These are phyloP conservation scores for Vannuccia rotundouncinata DNA, from an alignment of 2,888 invertebrate genomes.

Conservation along the genomic window DNA sequence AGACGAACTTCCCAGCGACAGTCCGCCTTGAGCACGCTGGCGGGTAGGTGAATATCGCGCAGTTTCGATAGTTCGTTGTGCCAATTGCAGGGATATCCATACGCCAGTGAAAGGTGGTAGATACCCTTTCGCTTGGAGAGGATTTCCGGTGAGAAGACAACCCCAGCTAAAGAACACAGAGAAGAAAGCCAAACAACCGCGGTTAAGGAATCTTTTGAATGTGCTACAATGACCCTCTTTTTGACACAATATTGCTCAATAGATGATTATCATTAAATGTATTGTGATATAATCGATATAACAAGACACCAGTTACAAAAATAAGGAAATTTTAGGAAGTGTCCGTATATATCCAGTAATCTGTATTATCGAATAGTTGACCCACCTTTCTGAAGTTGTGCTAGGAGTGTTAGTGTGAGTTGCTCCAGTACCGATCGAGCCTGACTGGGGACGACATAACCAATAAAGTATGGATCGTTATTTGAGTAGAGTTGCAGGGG, in stretches of 20 bases:
- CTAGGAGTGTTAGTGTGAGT: neutral
- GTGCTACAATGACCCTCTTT: too few relatives aligned
- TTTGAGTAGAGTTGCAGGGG: neutral
- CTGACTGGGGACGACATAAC: neutral
- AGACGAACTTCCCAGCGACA: constrained; percentile 37
- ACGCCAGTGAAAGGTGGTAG: constrained; percentile 29
- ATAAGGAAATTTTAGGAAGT: too few relatives aligned
- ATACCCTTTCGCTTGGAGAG: constrained; percentile 14
- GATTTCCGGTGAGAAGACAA: neutral
- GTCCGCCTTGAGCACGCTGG: constrained; percentile 4
- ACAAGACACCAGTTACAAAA: too few relatives aligned
- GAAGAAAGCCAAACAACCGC: too few relatives aligned
- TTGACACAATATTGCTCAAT: too few relatives aligned
- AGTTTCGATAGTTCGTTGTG: neutral
- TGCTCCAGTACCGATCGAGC: neutral
- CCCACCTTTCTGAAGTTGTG: neutral
- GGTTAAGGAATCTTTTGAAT: too few relatives aligned
- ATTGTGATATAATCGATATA: too few relatives aligned
- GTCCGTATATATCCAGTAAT: too few relatives aligned
- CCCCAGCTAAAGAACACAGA: neutral
- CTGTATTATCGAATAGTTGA: neutral
- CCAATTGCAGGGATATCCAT: constrained; percentile 23
- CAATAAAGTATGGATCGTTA: neutral
- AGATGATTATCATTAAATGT: too few relatives aligned
- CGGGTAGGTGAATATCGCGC: neutral